phyloP scores from a whole-genome alignment of 2,888 invertebrate genomes.

The Netelia fuscicornis region DNA sequence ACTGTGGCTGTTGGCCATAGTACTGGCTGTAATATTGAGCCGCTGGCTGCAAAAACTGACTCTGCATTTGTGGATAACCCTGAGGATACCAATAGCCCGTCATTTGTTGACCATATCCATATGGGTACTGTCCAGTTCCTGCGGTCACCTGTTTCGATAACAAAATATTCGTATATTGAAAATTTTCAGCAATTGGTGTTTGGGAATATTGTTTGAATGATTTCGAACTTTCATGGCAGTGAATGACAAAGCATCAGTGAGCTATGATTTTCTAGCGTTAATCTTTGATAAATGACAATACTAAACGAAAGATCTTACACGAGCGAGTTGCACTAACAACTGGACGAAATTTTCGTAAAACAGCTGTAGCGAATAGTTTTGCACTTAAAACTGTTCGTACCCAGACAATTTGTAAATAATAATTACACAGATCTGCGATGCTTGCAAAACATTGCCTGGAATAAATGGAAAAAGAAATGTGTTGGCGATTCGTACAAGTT shows the following conservation, averaged over 20 bases:
- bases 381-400: background rate
- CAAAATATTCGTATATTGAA: background rate
- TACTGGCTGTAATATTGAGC: slow-evolving; percentile 88
- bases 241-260: background rate
- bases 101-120: slow-evolving; percentile 95
- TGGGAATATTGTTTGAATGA: background rate
- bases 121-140: slow-evolving; percentile 92
- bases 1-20: slow-evolving; percentile 88
- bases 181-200: background rate
- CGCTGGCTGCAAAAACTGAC: slow-evolving; percentile 92
- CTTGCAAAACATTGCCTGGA: background rate
- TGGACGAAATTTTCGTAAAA: background rate
- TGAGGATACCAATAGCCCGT: slow-evolving; percentile 95
- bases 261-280: background rate
- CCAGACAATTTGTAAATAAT: background rate
- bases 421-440: background rate
- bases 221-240: background rate
- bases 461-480: background rate
- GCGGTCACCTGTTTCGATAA: slow-evolving; percentile 85
- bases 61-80: slow-evolving; percentile 92
- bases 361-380: background rate
- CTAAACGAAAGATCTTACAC: background rate
- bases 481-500: slow-evolving; percentile 18
- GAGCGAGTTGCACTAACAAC: background rate
- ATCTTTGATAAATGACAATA: background rate